These are phyloP conservation scores for Lasioglossum villosulum DNA, from an alignment of 2,888 invertebrate genomes.

Conservation along the genomic window DNA sequence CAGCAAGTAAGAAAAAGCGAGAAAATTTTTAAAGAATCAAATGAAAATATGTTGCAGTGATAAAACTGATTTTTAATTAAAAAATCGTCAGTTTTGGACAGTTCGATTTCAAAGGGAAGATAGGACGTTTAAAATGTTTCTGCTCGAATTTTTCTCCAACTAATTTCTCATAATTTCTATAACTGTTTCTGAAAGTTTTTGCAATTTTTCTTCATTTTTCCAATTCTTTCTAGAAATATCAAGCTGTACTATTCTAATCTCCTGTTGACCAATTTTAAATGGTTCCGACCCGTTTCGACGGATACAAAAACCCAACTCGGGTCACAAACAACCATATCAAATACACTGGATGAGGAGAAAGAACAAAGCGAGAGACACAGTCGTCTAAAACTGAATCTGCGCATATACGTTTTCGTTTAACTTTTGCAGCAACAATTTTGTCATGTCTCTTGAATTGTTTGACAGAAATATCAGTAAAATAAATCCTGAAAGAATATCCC, in stretches of 20 bases:
- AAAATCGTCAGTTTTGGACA: no score
- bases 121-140: no score
- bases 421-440: neutral
- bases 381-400: neutral
- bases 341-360: conserved; percentile 2
- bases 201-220: no score
- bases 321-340: neutral
- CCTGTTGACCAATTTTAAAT: neutral
- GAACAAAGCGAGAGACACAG: conserved; percentile 16
- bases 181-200: no score
- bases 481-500: neutral
- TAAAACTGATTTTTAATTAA: no score
- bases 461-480: neutral
- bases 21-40: no score
- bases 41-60: no score
- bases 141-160: no score
- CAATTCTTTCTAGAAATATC: no score
- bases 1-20: no score
- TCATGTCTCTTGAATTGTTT: neutral
- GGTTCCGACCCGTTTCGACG: neutral
- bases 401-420: neutral
- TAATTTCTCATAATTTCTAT: no score
- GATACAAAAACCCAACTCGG: neutral
- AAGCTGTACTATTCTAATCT: neutral
- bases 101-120: no score